Evolutionary conservation across 1,140 invertebrate genomes (phyloP).

Genomic region (Onthophagus taurus): DNA sequence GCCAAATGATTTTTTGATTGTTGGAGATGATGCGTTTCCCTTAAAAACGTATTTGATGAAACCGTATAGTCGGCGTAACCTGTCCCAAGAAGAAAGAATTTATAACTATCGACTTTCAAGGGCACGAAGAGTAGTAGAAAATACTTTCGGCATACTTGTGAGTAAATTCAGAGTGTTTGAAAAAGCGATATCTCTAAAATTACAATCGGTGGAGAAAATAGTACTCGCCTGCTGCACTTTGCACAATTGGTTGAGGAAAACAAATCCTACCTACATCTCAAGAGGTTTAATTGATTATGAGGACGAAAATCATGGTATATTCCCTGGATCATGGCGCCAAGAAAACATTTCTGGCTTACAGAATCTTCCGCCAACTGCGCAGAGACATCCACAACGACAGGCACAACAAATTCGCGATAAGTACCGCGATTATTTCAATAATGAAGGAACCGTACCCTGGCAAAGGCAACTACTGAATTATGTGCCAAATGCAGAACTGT

Average conservation of each 20-base stretch:
- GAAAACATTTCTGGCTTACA: constrained; percentile 9
- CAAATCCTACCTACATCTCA: constrained; percentile 1
- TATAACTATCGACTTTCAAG: constrained; percentile 39
- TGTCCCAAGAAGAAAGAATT: constrained; percentile 30
- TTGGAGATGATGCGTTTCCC: constrained; percentile 43
- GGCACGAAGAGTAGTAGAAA: constrained; percentile 28
- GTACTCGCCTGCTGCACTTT: constrained; percentile 12
- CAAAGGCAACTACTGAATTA: no score
- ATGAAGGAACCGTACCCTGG: no score
- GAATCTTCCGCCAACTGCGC: no score
- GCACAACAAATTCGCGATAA: no score
- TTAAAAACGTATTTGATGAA: constrained; percentile 37
- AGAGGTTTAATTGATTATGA: constrained; percentile 11
- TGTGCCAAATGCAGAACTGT: no score
- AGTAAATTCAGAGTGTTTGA: constrained; percentile 15
- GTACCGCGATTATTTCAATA: no score
- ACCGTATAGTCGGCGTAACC: constrained; percentile 33
- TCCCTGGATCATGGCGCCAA: constrained; percentile 11
- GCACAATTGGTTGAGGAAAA: constrained; percentile 15
- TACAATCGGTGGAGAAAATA: constrained; percentile 13
- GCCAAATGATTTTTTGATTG: no score
- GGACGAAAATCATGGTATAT: constrained; percentile 13
- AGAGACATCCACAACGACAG: no score
- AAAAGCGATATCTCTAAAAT: constrained; percentile 12
- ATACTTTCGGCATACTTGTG: constrained; percentile 30